These are phyloP conservation scores for Caenorhabditis japonica DNA, from an alignment of 2,888 invertebrate genomes.

Conservation along the genomic window DNA sequence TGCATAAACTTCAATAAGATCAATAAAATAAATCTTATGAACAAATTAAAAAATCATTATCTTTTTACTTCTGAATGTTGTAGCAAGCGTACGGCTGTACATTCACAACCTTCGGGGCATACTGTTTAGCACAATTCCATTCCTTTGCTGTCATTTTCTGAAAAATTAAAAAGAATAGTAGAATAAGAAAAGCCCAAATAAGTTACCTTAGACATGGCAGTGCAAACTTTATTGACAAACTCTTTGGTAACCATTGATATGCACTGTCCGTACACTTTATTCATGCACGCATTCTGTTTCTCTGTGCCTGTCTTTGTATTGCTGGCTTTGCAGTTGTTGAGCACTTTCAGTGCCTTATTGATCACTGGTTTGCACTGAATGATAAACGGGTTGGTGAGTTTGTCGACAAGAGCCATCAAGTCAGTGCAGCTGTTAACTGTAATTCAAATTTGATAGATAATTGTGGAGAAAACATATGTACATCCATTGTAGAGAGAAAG, in stretches of 20 bases:
- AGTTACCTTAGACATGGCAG: constrained; percentile 27
- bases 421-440: constrained; percentile 37
- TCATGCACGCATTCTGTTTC: constrained; percentile 39
- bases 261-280: constrained; percentile 32
- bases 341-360: constrained; percentile 24
- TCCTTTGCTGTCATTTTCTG: constrained; percentile 42
- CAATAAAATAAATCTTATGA: too few species aligned
- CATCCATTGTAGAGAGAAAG: constrained; percentile 34
- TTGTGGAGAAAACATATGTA: background rate
- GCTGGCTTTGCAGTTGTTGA: constrained; percentile 33
- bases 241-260: constrained; percentile 36
- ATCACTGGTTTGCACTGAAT: constrained; percentile 33
- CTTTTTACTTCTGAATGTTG: constrained; percentile 26
- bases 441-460: background rate
- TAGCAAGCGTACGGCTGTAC: constrained; percentile 32
- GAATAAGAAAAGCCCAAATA: too few species aligned
- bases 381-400: constrained; percentile 24
- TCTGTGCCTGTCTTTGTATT: constrained; percentile 27
- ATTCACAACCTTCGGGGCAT: constrained; percentile 42
- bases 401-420: constrained; percentile 30
- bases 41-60: too few species aligned
- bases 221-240: constrained; percentile 44
- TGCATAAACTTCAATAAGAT: too few species aligned
- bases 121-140: constrained; percentile 41
- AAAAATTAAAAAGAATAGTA: background rate